Evolutionary conservation across 1,140 invertebrate genomes (phyloP), one percentile per base, ranked within the genome.

Genomic region (Geopemphigus sp.): DNA sequence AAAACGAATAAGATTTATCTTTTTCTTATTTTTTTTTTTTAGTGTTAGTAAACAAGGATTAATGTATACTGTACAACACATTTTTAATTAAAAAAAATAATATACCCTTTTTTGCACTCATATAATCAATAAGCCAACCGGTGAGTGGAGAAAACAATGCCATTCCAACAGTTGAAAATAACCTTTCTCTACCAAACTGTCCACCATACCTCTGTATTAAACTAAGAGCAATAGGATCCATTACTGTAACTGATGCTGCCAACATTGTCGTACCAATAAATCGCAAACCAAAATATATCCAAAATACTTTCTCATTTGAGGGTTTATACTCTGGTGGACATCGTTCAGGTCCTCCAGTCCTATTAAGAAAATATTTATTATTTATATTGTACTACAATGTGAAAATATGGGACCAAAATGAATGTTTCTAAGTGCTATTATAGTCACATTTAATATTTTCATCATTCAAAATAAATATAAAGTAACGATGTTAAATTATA

Each of bases 141-240:
- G 92, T 92, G 50, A 94, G 89, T 70, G 93, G 92, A 8, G 92
- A 93, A 84, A 93, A 92, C 83, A 93, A 89, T 29, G 92, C 92
- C 89, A 92, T 92, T 61, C 92, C 93, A 53, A 94, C 87, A 83
- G 91, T 93, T 6, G 91, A 92, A 85, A 92, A 93, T 73, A 94
- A 85, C 81, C 92, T 87, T 83, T 94, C 92, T 83, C 91, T 88
- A 14, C 93, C 93, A 84, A 93, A 94, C 84, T 93, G 91, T 1
- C 92, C 92, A 0, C 91, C 90, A 84, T 91, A 91, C 83, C 92
- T 90, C 84, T 93, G 91, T 82, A 93, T 92, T 89, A 94, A 90
- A 0, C 90, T 92, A 15, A 95, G 84, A 4, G 92, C 91, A 66
- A 93, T 93, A 1, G 93, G 92, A 85, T 95, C 93, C 88, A 94